Conservation (phyloP, 23 tunicate genomes). For the Aplidium turbinatum region DNA sequence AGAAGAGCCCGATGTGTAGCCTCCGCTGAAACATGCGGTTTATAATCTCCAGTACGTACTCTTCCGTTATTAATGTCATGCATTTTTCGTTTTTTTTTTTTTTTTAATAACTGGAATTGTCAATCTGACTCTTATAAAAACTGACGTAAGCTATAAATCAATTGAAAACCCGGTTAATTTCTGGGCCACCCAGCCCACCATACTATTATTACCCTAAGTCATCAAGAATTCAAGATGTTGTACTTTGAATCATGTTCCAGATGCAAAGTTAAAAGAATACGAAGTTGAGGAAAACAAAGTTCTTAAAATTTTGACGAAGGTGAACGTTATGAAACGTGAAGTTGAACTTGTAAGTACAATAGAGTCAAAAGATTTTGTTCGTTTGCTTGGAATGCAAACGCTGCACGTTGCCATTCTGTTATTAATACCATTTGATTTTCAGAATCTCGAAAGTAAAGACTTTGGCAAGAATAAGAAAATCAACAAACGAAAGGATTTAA, state of each 20-base stretch:
- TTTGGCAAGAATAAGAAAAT: conserved; percentile 66
- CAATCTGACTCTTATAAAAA: too few species aligned
- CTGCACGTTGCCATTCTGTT: neutral
- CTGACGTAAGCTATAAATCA: too few species aligned
- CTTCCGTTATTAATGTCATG: too few species aligned
- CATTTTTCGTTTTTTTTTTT: too few species aligned
- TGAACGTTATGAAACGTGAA: conserved; percentile 83
- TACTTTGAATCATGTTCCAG: conserved; percentile 29
- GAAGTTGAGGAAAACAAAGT: conserved; percentile 81
- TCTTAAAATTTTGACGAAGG: conserved; percentile 72
- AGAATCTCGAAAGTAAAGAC: conserved; percentile 64
- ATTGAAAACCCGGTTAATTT: too few species aligned
- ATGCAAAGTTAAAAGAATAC: conserved; percentile 76
- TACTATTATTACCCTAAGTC: too few species aligned
- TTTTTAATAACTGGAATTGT: too few species aligned
- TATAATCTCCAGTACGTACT: too few species aligned
- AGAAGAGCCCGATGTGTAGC: too few species aligned
- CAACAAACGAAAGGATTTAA: conserved; percentile 79
- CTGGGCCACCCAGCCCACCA: too few species aligned
- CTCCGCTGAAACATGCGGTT: too few species aligned
- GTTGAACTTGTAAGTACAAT: conserved; percentile 81
- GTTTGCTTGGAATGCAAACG: neutral
- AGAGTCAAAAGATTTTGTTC: neutral
- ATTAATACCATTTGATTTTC: neutral
- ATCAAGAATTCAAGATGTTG: too few species aligned